Percentiles rank a stretch among this genome's conserved stretches.
Conservation (phyloP, 2,113 vertebrate genomes). For the Oreocharis arfaki region DNA sequence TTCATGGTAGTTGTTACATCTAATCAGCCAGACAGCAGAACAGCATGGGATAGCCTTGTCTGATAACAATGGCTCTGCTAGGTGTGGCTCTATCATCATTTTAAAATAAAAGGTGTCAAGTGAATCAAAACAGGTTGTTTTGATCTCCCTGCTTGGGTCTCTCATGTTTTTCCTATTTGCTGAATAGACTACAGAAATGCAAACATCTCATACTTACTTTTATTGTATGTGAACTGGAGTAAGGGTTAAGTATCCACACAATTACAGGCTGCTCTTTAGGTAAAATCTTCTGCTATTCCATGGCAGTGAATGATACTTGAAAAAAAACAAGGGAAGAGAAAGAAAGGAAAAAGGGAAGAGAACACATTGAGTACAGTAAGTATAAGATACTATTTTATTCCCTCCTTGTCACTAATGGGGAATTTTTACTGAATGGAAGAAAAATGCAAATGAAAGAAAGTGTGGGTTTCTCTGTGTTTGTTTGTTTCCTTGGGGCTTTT, state of each 20-base stretch:
- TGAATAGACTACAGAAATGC: not conserved
- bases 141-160: not conserved
- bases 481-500: not conserved
- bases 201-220: not conserved
- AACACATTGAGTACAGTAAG: not conserved
- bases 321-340: not conserved
- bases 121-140: not conserved
- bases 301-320: not conserved
- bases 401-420: not conserved
- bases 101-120: not conserved
- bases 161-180: not conserved
- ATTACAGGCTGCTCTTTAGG: not conserved
- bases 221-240: not conserved
- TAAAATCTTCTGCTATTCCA: not conserved
- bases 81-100: not conserved
- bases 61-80: not conserved
- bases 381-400: not conserved
- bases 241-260: not conserved
- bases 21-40: not conserved
- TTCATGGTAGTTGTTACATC: not conserved
- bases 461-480: not conserved
- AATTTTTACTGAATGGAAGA: not conserved
- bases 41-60: not conserved
- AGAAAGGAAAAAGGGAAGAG: not conserved
- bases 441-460: not conserved